A percentile compares a stretch with the other conserved stretches of the same genome.
These are phyloP conservation scores for Rugalucina vietnamica DNA, from an alignment of 2,888 invertebrate genomes.

Conservation along the genomic window DNA sequence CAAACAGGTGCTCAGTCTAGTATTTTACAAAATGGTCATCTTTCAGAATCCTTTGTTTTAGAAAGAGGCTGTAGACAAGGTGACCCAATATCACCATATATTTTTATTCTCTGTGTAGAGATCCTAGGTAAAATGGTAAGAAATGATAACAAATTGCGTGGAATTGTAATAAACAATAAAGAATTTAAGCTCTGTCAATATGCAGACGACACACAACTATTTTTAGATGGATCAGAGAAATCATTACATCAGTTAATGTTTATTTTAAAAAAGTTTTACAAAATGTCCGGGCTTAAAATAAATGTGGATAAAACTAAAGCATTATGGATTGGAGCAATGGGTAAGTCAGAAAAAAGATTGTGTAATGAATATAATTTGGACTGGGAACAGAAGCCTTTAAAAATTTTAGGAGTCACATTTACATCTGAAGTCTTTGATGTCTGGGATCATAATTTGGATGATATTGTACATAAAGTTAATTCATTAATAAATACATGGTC, in stretches of 20 bases:
- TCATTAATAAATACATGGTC: background rate
- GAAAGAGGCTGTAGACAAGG: background rate
- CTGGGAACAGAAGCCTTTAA: background rate
- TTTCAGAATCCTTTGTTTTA: background rate
- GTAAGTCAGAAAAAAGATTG: too few species aligned
- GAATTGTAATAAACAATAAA: background rate
- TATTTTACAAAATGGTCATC: background rate
- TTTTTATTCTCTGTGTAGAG: background rate
- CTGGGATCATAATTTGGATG: background rate
- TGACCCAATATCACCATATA: background rate
- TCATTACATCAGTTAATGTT: background rate
- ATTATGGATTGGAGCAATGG: conserved; percentile 18
- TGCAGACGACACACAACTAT: background rate
- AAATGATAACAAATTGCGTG: background rate
- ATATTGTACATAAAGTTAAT: background rate
- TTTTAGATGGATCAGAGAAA: background rate
- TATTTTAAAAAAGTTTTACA: background rate
- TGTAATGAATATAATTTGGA: too few species aligned
- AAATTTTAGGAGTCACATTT: background rate
- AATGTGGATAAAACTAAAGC: background rate
- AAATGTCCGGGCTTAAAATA: background rate
- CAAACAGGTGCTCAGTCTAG: conserved; percentile 28
- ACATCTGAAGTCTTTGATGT: background rate
- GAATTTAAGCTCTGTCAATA: background rate
- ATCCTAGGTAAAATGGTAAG: background rate